Conservation (phyloP, 2,797 vertebrate species). For the Mormyrus proboscirostris region DNA sequence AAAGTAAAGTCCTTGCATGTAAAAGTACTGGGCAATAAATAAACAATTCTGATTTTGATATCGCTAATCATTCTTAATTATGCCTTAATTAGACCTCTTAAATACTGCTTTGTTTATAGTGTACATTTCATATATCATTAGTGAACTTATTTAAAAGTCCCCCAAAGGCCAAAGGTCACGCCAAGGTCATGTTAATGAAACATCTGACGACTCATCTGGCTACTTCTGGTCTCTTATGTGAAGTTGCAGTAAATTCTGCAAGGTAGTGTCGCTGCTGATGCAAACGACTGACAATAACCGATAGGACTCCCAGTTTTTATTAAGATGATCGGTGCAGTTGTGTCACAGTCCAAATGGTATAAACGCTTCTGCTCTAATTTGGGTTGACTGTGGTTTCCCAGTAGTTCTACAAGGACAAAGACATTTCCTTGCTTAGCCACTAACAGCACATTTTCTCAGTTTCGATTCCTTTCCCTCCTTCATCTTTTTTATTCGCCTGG, state of each 20-base stretch:
- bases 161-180: background rate
- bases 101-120: background rate
- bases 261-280: background rate
- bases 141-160: background rate
- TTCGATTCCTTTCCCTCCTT: constrained; percentile 38
- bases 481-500: constrained; percentile 48
- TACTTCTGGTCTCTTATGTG: background rate
- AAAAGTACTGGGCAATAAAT: background rate
- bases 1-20: background rate
- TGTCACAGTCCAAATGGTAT: constrained; percentile 33
- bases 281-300: background rate
- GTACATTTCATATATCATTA: background rate
- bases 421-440: constrained; percentile 16
- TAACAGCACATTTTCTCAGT: constrained; percentile 38
- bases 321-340: constrained; percentile 36
- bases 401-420: constrained; percentile 4
- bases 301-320: constrained; percentile 32
- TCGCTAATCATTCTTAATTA: background rate
- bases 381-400: constrained; percentile 41
- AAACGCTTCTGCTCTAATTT: constrained; percentile 34
- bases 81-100: background rate
- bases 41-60: background rate
- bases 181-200: background rate
- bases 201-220: background rate
- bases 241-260: background rate